phyloP scores from a whole-genome alignment of 2,797 vertebrate species.

The Aldrovandia affinis region DNA sequence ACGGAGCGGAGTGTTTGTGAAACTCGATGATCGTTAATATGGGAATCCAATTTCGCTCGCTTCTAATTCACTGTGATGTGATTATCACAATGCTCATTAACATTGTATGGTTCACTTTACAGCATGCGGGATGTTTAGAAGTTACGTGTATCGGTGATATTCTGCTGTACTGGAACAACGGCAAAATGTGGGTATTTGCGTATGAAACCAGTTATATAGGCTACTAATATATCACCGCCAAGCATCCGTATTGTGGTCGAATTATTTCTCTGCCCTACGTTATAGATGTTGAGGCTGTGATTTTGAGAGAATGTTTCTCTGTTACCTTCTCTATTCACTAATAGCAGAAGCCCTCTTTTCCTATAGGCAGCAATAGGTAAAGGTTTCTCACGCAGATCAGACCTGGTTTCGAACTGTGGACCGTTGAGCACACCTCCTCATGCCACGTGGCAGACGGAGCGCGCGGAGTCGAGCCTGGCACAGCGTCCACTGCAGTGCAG shows the following conservation, averaged over 20 bases:
- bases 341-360: too few species aligned
- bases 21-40: slow-evolving; percentile 72
- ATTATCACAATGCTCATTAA: slow-evolving; percentile 66
- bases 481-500: slow-evolving; percentile 77
- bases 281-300: background rate
- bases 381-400: background rate
- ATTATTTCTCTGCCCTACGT: background rate
- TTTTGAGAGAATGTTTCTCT: background rate
- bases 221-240: background rate
- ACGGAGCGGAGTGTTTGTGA: slow-evolving; percentile 60
- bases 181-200: background rate
- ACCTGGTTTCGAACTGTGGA: slow-evolving; percentile 56
- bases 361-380: background rate
- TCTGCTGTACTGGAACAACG: background rate
- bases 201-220: background rate
- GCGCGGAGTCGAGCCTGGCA: slow-evolving; percentile 64
- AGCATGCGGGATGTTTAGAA: background rate
- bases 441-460: slow-evolving; percentile 76
- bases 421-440: slow-evolving; percentile 43
- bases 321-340: too few species aligned
- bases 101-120: background rate
- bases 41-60: slow-evolving; percentile 69
- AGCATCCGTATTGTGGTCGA: background rate
- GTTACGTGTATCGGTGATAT: background rate
- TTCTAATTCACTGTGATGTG: slow-evolving; percentile 60